phyloP scores from a whole-genome alignment of 2,888 invertebrate species.

The Cosmorhoe ocellata region DNA sequence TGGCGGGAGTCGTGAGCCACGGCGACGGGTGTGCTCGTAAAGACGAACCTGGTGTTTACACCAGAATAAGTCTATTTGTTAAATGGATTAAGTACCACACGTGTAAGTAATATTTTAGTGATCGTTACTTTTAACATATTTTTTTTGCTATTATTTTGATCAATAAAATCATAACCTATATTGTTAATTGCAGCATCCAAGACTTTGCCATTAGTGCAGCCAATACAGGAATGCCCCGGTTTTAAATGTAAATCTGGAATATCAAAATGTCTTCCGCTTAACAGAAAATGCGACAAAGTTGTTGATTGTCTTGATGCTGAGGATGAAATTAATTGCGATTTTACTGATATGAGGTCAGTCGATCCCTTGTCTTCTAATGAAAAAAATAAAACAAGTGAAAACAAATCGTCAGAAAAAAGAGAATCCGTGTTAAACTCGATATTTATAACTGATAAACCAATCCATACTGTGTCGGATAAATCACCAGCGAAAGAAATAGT shows the following conservation, averaged over 20 bases:
- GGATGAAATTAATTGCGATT: slow-evolving; percentile 88
- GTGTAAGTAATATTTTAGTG: slow-evolving; percentile 70
- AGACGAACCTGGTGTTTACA: slow-evolving; percentile 91
- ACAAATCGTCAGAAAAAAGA: slow-evolving; percentile 23
- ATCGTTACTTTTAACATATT: background rate
- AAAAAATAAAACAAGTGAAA: slow-evolving; percentile 11
- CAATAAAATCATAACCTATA: background rate
- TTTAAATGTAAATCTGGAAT: slow-evolving; percentile 86
- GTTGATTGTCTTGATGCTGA: slow-evolving; percentile 91
- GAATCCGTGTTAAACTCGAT: slow-evolving; percentile 6
- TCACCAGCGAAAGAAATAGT: background rate
- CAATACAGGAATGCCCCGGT: slow-evolving; percentile 87
- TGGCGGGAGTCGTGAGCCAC: slow-evolving; percentile 93
- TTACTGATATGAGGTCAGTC: slow-evolving; percentile 35
- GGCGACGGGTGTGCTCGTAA: slow-evolving; percentile 93
- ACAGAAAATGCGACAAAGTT: slow-evolving; percentile 86
- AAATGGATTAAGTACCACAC: slow-evolving; percentile 87
- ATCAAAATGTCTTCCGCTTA: slow-evolving; percentile 85
- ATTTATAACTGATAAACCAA: background rate
- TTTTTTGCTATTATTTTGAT: too few species aligned
- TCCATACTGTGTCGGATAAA: background rate
- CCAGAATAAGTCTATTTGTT: slow-evolving; percentile 88
- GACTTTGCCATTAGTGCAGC: slow-evolving; percentile 71
- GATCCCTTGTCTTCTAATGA: background rate
- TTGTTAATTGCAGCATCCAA: slow-evolving; percentile 64